phyloP scores from a whole-genome alignment of 2,888 invertebrate species.

The Tinea pellionella region DNA sequence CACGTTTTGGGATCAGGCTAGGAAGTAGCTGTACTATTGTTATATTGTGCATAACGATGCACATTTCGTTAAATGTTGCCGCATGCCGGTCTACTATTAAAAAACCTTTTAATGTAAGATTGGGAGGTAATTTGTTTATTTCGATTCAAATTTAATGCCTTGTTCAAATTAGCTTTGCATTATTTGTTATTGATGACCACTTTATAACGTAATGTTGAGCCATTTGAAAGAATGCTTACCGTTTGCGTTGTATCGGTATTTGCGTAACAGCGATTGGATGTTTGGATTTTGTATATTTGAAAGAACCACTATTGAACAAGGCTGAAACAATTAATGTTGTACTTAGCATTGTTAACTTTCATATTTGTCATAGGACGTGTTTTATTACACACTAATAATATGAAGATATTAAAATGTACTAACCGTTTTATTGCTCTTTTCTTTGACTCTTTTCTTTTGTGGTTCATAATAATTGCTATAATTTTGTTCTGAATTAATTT shows the following conservation, averaged over 20 bases:
- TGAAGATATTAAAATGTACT: background rate
- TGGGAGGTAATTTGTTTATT: too few relatives aligned
- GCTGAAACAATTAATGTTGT: conserved; percentile 29
- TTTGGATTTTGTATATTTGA: conserved; percentile 46
- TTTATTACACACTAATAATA: background rate
- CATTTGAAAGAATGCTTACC: conserved; percentile 24
- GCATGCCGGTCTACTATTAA: too few relatives aligned
- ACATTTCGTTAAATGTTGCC: too few relatives aligned
- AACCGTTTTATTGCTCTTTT: conserved; percentile 28
- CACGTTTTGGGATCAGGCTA: too few relatives aligned
- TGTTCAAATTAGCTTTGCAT: too few relatives aligned
- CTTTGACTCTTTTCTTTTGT: conserved; percentile 20
- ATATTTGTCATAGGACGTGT: background rate
- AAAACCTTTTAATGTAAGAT: too few relatives aligned
- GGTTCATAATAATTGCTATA: conserved; percentile 15
- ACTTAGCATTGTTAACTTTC: conserved; percentile 1
- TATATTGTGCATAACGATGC: too few relatives aligned
- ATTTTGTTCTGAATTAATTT: background rate
- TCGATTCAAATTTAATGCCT: too few relatives aligned
- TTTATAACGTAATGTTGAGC: too few relatives aligned
- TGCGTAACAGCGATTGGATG: conserved; percentile 50
- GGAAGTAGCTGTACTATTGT: too few relatives aligned
- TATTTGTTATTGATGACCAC: too few relatives aligned
- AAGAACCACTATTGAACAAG: conserved; percentile 47
- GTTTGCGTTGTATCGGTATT: conserved; percentile 52